phyloP scores from a whole-genome alignment of 2,888 invertebrate genomes.

The Harmothoe impar region DNA sequence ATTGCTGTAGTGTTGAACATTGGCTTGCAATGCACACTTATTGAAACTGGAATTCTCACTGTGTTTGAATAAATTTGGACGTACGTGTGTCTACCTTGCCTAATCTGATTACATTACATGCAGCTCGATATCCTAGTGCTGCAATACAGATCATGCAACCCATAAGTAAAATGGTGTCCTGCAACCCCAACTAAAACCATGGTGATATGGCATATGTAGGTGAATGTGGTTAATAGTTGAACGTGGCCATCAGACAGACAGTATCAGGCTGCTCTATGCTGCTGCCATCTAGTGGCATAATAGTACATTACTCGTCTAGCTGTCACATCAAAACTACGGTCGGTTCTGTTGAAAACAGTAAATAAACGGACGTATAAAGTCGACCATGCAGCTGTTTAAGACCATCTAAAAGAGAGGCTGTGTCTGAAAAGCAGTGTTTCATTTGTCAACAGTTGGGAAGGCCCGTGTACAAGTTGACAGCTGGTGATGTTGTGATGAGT shows the following conservation, averaged over 20 bases:
- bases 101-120: too few relatives aligned
- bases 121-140: too few relatives aligned
- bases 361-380: not conserved
- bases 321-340: not conserved
- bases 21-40: too few relatives aligned
- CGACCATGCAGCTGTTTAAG: not conserved
- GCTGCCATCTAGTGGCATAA: constrained; percentile 33
- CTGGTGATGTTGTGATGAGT: constrained; percentile 43
- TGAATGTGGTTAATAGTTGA: too few relatives aligned
- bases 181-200: too few relatives aligned
- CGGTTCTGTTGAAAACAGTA: not conserved
- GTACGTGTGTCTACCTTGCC: too few relatives aligned
- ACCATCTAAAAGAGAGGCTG: not conserved
- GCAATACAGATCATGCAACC: too few relatives aligned
- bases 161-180: too few relatives aligned
- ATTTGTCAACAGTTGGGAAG: not conserved
- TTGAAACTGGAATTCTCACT: too few relatives aligned
- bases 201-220: too few relatives aligned
- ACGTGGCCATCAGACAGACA: not conserved
- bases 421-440: not conserved
- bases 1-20: too few relatives aligned
- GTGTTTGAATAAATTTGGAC: too few relatives aligned
- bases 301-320: not conserved
- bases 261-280: not conserved
- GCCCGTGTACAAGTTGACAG: constrained; percentile 22